Evolutionary conservation across 2,797 vertebrate species (phyloP).

Genomic region (Pogonophryne albipinna): DNA sequence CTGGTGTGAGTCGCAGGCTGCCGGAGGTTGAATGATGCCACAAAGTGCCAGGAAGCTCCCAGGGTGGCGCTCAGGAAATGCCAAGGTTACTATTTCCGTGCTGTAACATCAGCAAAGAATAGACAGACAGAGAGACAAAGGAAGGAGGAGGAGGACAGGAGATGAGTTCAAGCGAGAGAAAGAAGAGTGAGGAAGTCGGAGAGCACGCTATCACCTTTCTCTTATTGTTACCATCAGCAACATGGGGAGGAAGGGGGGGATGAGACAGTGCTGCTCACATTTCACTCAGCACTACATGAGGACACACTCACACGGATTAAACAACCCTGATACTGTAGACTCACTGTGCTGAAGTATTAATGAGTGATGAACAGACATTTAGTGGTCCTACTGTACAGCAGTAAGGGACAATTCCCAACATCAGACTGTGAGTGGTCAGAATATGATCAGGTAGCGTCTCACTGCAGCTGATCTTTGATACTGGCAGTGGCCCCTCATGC

Average conservation of each 20-base stretch:
- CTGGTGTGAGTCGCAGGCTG: constrained; percentile 46
- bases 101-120: constrained; percentile 46
- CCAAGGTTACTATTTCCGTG: constrained; percentile 52
- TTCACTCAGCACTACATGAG: constrained; percentile 57
- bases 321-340: constrained; percentile 63
- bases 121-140: constrained; percentile 5
- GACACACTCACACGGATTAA: constrained; percentile 63
- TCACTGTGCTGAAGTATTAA: constrained; percentile 75
- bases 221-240: constrained; percentile 64
- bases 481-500: neutral
- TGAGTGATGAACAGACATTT: constrained; percentile 64
- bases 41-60: constrained; percentile 51
- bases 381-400: constrained; percentile 35
- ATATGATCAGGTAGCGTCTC: constrained; percentile 16
- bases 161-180: constrained; percentile 5
- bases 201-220: constrained; percentile 55
- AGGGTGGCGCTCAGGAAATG: constrained; percentile 55
- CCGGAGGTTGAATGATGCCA: constrained; percentile 58
- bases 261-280: constrained; percentile 48
- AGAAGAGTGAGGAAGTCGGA: constrained; percentile 39
- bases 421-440: constrained; percentile 17
- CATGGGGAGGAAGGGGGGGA: constrained; percentile 27
- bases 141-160: neutral
- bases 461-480: neutral
- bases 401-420: constrained; percentile 25